Base-by-base conservation (phyloP, 1,140 invertebrate genomes). In the Dendrolimus punctatus region DNA sequence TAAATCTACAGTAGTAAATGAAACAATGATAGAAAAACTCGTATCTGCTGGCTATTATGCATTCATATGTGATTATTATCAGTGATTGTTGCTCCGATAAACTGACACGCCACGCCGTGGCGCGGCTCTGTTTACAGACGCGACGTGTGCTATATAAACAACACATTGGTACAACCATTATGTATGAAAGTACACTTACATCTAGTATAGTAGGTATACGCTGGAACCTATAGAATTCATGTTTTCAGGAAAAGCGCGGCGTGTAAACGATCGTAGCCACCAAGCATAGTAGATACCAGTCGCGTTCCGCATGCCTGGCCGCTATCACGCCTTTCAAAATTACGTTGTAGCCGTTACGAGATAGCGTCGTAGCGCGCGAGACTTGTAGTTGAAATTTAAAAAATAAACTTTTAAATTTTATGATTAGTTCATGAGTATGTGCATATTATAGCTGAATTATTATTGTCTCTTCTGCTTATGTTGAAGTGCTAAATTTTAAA, bases 311-410 rank as follows among this genome's bases (percentile, higher is more conserved):
- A 62, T 60, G 65, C 58, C 64, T 58, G 41, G 47, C 55, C 40
- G 69, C 40, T 49, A 55, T 53, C 59, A 62, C 66, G 58, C 49
- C 40, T 49, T 47, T 49, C 58, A 47, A 56, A 59, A 53, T 44
- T 49, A 49, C 47, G 48, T 46, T 2, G 6, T 45, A 38, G 45
- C 39, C 47, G 64, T 71, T 71, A 73, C 70, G 65, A 60, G 68
- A 70, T 76, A 76, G 57, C 55, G 60, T 55, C 74, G 76, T 76
- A 76, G 73, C 70, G 68, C 67, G 53, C 48, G 48, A 51, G 49
- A 52, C 49, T 49, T 49, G 3, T 23, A 8, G 40, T 46, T 40
- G 49, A 48, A 49, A 41, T 39, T 43, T 46, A 45, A 39, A 40
- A 9, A 39, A 8, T 49, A 49, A 49, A 49, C 36, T 49, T 49